Percentiles rank a stretch among this genome's conserved stretches.
Conservation (phyloP, 2,888 invertebrate genomes). For the Caenorhabditis zanzibari region DNA sequence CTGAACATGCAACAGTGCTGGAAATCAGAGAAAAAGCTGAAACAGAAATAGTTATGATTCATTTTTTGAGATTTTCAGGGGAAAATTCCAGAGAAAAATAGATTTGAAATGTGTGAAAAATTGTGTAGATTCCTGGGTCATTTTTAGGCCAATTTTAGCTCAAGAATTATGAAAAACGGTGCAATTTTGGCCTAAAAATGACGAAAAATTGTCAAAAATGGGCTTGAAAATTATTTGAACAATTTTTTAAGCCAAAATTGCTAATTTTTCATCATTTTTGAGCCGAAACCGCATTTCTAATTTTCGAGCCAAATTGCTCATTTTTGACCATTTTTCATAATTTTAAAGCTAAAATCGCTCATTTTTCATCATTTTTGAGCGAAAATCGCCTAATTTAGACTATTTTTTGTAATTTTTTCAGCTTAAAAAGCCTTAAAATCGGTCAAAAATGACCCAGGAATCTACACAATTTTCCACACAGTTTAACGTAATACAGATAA, state of each 20-base stretch:
- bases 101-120: too few relatives aligned
- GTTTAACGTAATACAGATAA: background rate
- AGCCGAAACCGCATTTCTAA: background rate
- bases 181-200: background rate
- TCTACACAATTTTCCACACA: too few relatives aligned
- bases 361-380: background rate
- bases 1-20: conserved; percentile 48
- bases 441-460: too few relatives aligned
- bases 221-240: background rate
- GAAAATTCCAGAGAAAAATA: too few relatives aligned
- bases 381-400: too few relatives aligned
- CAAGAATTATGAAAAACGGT: background rate
- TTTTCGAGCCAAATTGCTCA: background rate
- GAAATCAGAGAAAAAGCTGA: background rate
- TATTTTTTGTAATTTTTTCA: too few relatives aligned
- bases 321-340: too few relatives aligned
- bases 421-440: too few relatives aligned
- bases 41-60: background rate
- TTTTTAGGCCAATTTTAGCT: too few relatives aligned
- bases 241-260: background rate
- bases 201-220: too few relatives aligned
- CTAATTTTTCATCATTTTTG: too few relatives aligned
- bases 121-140: too few relatives aligned
- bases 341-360: background rate
- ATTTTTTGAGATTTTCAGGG: background rate